Evolutionary conservation across 2,113 vertebrate species (phyloP).

Genomic region (Phycodurus eques): DNA sequence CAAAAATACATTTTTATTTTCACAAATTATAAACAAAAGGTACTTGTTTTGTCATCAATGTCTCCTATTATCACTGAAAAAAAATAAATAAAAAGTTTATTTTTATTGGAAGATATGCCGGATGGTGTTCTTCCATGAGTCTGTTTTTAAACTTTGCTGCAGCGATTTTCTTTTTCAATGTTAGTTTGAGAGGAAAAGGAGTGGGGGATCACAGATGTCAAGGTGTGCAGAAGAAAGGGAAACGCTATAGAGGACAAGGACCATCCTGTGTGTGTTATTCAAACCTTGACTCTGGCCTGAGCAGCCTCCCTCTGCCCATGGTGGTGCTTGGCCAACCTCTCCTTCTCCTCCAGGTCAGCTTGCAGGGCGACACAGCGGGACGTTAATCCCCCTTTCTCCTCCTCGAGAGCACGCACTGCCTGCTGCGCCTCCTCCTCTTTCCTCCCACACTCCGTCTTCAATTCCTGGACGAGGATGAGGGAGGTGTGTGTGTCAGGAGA

Average conservation of each 20-base stretch:
- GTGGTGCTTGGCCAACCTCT: slow-evolving; percentile 78
- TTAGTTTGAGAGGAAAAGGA: slow-evolving; percentile 20
- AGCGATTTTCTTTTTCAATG: slow-evolving; percentile 45
- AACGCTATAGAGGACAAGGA: slow-evolving; percentile 8
- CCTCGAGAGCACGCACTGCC: slow-evolving; percentile 81
- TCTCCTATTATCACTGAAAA: background rate
- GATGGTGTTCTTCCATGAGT: background rate
- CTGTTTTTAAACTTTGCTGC: slow-evolving; percentile 51
- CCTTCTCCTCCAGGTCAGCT: slow-evolving; percentile 89
- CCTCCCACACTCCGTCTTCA: slow-evolving; percentile 77
- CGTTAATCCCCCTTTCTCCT: slow-evolving; percentile 84
- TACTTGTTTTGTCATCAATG: background rate
- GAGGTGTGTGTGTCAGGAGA: slow-evolving; percentile 26
- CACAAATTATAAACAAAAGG: background rate
- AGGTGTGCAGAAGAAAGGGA: slow-evolving; percentile 43
- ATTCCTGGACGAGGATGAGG: slow-evolving; percentile 71
- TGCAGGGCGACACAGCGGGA: slow-evolving; percentile 80
- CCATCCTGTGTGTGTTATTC: slow-evolving; percentile 23
- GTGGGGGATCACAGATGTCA: slow-evolving; percentile 43
- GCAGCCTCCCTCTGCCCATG: slow-evolving; percentile 76
- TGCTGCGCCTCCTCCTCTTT: slow-evolving; percentile 82
- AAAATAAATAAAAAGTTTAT: background rate
- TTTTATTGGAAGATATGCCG: background rate
- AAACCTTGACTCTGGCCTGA: slow-evolving; percentile 85
- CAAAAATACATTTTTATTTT: background rate